A percentile compares a stretch with the other conserved stretches of the same genome.
Conservation (phyloP, 1,140 invertebrate species). For the Lucilia sericata region DNA sequence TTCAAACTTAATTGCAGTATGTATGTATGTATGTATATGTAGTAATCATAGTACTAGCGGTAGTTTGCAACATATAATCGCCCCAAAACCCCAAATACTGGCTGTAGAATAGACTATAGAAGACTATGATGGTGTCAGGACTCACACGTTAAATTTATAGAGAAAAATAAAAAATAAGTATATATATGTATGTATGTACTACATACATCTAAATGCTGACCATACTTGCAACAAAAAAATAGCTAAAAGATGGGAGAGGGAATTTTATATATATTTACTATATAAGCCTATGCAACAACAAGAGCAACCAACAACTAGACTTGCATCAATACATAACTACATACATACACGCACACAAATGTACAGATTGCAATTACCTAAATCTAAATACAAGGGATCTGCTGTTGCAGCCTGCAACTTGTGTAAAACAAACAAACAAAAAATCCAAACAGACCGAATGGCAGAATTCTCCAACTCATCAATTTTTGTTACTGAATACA, state of each 20-base stretch:
- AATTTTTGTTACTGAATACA: conserved; percentile 1
- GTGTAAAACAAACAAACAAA: not conserved
- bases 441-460: not conserved
- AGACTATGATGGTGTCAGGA: conserved; percentile 38
- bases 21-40: no score
- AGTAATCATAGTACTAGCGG: not conserved
- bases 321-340: not conserved
- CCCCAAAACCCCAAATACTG: not conserved
- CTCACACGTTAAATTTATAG: conserved; percentile 34
- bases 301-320: not conserved
- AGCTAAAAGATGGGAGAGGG: not conserved
- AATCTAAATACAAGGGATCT: conserved; percentile 7
- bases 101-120: not conserved
- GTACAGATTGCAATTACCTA: not conserved
- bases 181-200: not conserved
- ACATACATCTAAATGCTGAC: not conserved
- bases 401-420: not conserved
- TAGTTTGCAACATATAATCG: not conserved
- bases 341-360: not conserved
- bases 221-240: not conserved
- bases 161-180: conserved; percentile 14
- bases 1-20: conserved; percentile 11
- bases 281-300: not conserved
- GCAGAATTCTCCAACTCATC: conserved; percentile 7
- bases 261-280: not conserved